phyloP scores from a whole-genome alignment of 2,113 vertebrate species.

The Budorcas taxicolor region DNA sequence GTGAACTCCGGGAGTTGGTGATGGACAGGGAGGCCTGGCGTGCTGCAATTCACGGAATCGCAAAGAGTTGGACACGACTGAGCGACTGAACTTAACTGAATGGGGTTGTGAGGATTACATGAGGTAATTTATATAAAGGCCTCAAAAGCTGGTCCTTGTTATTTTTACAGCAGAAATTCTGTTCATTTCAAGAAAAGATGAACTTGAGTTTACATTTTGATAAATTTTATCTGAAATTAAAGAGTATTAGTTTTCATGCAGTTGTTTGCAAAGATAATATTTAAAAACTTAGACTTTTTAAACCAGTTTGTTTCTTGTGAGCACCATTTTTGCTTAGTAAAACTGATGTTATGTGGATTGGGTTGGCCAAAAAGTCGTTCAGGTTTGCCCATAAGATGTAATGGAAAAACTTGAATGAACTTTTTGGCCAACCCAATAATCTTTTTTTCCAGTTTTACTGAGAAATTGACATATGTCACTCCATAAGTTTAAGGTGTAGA shows the following conservation, averaged over 20 bases:
- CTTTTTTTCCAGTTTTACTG: neutral
- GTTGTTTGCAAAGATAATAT: neutral
- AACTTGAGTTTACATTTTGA: neutral
- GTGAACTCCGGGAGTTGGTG: too few relatives aligned
- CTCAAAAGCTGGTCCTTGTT: neutral
- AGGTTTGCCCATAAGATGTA: neutral
- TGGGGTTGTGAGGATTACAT: neutral
- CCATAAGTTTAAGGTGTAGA: neutral
- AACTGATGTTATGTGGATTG: neutral
- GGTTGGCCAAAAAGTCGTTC: neutral
- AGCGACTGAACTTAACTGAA: too few relatives aligned
- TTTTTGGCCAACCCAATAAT: neutral
- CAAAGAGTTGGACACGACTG: too few relatives aligned
- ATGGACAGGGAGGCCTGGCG: too few relatives aligned
- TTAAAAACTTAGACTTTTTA: neutral
- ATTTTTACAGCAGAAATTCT: neutral
- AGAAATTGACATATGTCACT: neutral
- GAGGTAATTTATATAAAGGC: neutral
- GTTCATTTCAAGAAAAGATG: neutral
- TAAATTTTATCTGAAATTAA: slow-evolving; percentile 26
- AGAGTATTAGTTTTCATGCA: neutral
- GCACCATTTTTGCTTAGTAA: neutral
- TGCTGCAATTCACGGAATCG: accelerated
- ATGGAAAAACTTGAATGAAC: neutral
- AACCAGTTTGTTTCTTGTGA: neutral